Evolutionary conservation across 1,140 invertebrate genomes (phyloP).

Genomic region (Habropoda laboriosa): DNA sequence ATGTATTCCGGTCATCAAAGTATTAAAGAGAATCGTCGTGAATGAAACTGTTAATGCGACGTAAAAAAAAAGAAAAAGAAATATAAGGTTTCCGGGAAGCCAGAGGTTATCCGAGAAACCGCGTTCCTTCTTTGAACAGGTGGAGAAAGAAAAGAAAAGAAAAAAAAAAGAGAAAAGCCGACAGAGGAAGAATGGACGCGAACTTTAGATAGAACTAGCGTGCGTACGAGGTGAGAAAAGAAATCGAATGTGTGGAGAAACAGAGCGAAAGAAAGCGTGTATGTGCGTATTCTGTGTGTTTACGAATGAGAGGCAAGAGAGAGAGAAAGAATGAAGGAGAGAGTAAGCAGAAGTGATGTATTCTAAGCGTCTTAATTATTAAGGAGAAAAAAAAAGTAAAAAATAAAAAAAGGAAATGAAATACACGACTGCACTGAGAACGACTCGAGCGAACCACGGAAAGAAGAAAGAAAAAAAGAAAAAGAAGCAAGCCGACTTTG

Average conservation of each 20-base stretch:
- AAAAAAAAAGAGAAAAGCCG: too few relatives aligned
- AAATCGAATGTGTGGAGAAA: neutral
- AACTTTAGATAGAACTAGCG: slow-evolving; percentile 38
- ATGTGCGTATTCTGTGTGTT: slow-evolving; percentile 2
- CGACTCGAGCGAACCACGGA: slow-evolving; percentile 56
- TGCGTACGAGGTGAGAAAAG: neutral
- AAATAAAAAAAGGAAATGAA: slow-evolving; percentile 10
- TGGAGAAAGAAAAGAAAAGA: too few relatives aligned
- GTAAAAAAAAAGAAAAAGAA: neutral
- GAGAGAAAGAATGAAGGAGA: neutral
- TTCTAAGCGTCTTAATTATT: slow-evolving; percentile 60
- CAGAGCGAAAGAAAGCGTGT: neutral
- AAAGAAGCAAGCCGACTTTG: too few relatives aligned
- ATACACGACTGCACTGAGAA: slow-evolving; percentile 47
- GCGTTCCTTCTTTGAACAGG: slow-evolving; percentile 3
- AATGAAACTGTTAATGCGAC: neutral
- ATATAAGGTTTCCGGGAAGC: neutral
- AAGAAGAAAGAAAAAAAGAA: too few relatives aligned
- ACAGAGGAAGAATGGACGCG: slow-evolving; percentile 2
- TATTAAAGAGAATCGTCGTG: slow-evolving; percentile 20
- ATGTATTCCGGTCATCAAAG: slow-evolving; percentile 18
- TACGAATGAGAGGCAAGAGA: neutral
- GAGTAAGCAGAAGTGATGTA: slow-evolving; percentile 14
- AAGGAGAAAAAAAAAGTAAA: slow-evolving; percentile 25
- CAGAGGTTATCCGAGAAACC: neutral